phyloP scores from a whole-genome alignment of 2,113 vertebrate genomes.

The Halichoerus grypus region DNA sequence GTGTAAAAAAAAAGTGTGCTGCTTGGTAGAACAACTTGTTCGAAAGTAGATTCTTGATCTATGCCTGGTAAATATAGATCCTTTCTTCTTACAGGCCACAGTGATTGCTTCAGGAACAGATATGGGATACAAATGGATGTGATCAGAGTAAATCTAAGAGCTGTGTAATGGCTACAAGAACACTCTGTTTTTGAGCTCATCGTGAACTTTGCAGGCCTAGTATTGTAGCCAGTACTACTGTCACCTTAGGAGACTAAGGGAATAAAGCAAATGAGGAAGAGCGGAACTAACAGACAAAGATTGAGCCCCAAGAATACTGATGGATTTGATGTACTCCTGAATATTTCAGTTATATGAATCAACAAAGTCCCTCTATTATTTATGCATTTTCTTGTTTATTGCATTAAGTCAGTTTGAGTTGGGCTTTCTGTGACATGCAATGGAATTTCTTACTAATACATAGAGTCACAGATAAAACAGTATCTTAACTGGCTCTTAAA shows the following conservation, averaged over 20 bases:
- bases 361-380: background rate
- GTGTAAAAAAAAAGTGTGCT: background rate
- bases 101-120: background rate
- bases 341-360: background rate
- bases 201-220: background rate
- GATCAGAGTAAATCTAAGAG: background rate
- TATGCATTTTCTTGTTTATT: background rate
- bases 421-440: background rate
- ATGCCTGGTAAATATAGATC: background rate
- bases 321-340: background rate
- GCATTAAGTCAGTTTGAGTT: background rate
- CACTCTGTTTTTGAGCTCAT: background rate
- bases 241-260: background rate
- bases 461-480: background rate
- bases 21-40: background rate
- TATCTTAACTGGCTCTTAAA: background rate
- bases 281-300: background rate
- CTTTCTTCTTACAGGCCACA: background rate
- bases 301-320: background rate
- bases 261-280: background rate
- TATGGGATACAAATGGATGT: background rate
- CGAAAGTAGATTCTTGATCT: background rate
- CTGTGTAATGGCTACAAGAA: background rate
- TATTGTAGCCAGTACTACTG: background rate
- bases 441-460: background rate